Evolutionary conservation across 1,140 invertebrate genomes (phyloP).

Genomic region (Harpegnathos saltator): DNA sequence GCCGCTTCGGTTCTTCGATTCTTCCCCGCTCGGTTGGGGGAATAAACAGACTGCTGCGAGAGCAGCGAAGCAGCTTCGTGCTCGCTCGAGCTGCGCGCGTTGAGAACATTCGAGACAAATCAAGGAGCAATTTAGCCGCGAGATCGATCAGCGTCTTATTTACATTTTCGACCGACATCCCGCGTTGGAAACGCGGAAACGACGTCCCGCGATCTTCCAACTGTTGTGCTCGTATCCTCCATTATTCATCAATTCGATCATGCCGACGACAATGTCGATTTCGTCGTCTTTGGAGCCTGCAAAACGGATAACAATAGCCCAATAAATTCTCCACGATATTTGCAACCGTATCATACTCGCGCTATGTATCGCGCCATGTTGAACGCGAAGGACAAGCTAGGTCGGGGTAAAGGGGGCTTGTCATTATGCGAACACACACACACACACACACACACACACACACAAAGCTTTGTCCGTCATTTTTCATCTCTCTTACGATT

Average conservation of each 20-base stretch:
- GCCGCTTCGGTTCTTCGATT: constrained; percentile 13
- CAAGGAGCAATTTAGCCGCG: constrained; percentile 18
- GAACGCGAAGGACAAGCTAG: neutral
- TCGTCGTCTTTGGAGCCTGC: neutral
- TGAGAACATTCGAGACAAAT: neutral
- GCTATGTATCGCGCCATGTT: neutral
- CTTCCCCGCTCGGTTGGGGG: too few relatives aligned
- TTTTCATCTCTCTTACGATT: too few relatives aligned
- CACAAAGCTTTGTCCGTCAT: too few relatives aligned
- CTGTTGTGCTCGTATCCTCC: constrained; percentile 3
- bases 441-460: too few relatives aligned
- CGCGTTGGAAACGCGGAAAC: constrained; percentile 5
- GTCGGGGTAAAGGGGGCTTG: neutral
- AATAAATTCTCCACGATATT: neutral
- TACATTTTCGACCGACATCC: constrained; percentile 17
- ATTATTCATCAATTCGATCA: neutral
- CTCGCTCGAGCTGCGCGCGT: neutral
- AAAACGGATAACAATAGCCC: neutral
- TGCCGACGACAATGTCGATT: neutral
- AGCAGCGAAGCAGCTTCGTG: neutral
- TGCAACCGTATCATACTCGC: neutral
- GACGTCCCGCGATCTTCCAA: constrained; percentile 42
- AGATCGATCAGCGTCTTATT: constrained; percentile 23
- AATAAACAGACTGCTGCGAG: too few relatives aligned
- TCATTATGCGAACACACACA: too few relatives aligned